These are phyloP conservation scores for Ianthella basta DNA, from an alignment of 37 sponge, comb jelly and placozoan species.

Conservation along the genomic window DNA sequence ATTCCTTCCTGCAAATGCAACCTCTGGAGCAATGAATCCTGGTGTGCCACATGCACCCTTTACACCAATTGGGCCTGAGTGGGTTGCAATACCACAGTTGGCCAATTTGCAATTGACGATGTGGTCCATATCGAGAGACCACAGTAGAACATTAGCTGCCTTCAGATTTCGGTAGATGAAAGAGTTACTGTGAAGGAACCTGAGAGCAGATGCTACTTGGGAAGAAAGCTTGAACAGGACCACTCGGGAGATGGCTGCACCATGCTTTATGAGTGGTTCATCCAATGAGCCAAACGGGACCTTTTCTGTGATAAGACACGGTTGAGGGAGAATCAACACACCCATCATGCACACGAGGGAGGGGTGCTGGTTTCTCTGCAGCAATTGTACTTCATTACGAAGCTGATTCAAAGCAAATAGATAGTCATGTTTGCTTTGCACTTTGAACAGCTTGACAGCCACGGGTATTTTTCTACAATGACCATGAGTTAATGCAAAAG, in stretches of 20 bases:
- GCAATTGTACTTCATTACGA: slow-evolving; percentile 65
- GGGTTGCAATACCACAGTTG: slow-evolving; percentile 79
- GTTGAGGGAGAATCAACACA: slow-evolving; percentile 66
- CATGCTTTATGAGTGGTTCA: slow-evolving; percentile 56
- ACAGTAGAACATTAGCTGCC: slow-evolving; percentile 83
- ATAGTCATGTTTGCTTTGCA: background rate
- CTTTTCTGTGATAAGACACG: slow-evolving; percentile 82
- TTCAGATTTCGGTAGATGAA: slow-evolving; percentile 88
- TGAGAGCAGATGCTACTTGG: slow-evolving; percentile 78
- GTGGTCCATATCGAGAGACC: slow-evolving; percentile 78
- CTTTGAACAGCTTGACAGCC: slow-evolving; percentile 69
- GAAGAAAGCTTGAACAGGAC: slow-evolving; percentile 68
- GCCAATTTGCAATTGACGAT: slow-evolving; percentile 81
- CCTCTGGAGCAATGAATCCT: slow-evolving; percentile 68
- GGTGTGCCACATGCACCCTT: slow-evolving; percentile 75
- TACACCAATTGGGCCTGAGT: slow-evolving; percentile 63
- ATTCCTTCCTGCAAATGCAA: background rate
- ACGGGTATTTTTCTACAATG: slow-evolving; percentile 63
- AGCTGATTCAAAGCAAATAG: slow-evolving; percentile 57
- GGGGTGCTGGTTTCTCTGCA: slow-evolving; percentile 75
- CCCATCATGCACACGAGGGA: slow-evolving; percentile 82
- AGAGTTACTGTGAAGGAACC: slow-evolving; percentile 63
- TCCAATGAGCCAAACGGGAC: slow-evolving; percentile 81
- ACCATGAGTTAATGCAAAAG: slow-evolving; percentile 77
- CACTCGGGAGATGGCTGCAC: slow-evolving; percentile 57